Base-by-base conservation (phyloP, 2,797 vertebrate genomes). In the Megaceryle alcyon region DNA sequence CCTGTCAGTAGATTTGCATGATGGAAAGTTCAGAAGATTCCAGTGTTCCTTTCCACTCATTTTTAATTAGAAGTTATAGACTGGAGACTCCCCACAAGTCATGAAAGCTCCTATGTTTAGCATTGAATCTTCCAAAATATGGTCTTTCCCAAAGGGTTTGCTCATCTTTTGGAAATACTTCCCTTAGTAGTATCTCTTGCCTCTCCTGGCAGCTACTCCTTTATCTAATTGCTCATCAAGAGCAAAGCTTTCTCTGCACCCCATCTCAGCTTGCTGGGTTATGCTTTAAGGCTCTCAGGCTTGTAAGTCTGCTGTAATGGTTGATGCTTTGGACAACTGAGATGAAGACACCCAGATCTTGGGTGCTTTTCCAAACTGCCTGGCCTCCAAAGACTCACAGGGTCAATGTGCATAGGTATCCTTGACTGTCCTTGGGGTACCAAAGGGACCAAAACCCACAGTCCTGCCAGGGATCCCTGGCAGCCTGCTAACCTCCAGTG, bases 151-250 rank as follows among this genome's bases (percentile, higher is more conserved):
- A 35, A 61, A 87, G 44, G 35, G 25, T 91, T 88, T 77, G 44
- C 80, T 93, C 68, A 80, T 80, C 60, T 91, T 86, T 86, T 81
- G 63, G 44, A 93, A 93, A 94, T 71, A 41, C 22, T 93, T 93
- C 90, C 81, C 53, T 87, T 35, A 66, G 39, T 92, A 59, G 37
- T 72, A 88, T 84, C 75, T 68, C 37, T 93, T 65, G 51, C 51
- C 22, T 94, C 51, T 86, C 21, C 71, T 79, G 86, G 73, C 80
- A 95, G 51, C 39, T 88, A 56, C 26, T 95, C 31, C 68, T 76
- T 85, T 54, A 79, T 89, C 66, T 92, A 90, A 82, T 66, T 91
- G 70, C 59, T 93, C 54, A 65, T 25, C 59, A 53, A 87, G 64
- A 75, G 39, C n/a, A 71, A 75, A 73, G 53, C 35, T 82, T 82